Evolutionary conservation across 2,888 invertebrate species (phyloP).

Genomic region (Tetragonula carbonaria): DNA sequence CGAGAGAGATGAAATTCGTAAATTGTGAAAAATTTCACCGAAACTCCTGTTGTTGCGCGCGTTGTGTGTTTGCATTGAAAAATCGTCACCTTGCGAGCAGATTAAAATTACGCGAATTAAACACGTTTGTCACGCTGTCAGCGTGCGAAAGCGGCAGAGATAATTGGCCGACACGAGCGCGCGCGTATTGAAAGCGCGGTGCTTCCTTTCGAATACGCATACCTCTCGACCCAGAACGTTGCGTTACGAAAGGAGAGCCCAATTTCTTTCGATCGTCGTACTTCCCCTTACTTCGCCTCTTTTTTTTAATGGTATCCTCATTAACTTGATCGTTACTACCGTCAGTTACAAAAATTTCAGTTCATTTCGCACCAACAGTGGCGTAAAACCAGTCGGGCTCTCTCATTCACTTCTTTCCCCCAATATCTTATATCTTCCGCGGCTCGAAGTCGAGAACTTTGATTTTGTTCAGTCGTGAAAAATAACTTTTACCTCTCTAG

Average conservation of each 20-base stretch:
- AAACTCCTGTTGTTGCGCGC: no score
- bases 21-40: no score
- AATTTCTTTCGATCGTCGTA: constrained; percentile 43
- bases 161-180: not conserved
- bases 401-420: not conserved
- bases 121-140: not conserved
- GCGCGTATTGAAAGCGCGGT: not conserved
- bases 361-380: constrained; percentile 5
- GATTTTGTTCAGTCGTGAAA: no score
- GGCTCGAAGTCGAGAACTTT: no score
- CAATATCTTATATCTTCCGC: no score
- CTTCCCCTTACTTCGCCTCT: constrained; percentile 29
- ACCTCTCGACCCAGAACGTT: constrained; percentile 34
- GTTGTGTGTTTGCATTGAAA: not conserved
- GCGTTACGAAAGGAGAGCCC: constrained; percentile 19
- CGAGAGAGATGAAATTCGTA: no score
- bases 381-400: constrained; percentile 14
- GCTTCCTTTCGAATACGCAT: not conserved
- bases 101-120: not conserved
- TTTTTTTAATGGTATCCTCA: constrained; percentile 54
- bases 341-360: constrained; percentile 31
- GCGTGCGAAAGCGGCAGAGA: not conserved
- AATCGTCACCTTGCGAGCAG: not conserved
- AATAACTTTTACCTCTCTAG: no score
- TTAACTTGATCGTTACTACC: constrained; percentile 49